Base-by-base conservation (phyloP, 2,113 vertebrate species). In the Notothenia coriiceps region DNA sequence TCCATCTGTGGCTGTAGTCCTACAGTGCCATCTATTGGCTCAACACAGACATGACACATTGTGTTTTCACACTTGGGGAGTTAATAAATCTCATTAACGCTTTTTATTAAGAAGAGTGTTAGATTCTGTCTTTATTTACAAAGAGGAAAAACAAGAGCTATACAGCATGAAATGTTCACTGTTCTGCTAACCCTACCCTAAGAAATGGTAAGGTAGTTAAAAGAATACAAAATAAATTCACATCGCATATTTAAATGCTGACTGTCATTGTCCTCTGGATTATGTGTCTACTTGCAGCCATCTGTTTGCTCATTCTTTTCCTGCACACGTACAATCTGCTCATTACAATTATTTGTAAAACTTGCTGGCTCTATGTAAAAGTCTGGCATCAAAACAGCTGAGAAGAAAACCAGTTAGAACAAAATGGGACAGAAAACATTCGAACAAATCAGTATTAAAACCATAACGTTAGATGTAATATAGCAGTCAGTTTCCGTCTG, bases 1-100 rank as follows among this genome's bases (percentile, higher is more conserved):
- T 57, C 22, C 20, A 65, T 63, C 35, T 73, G 65, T 68, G 76
- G 74, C 80, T 84, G 60, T 82, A 90, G 88, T 89, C 77, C 83
- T 71, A 60, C 17, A 92, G 91, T 87, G 83, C 94, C 60, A 91
- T 91, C 94, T 94, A 61, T 82, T 94, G 94, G 89, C 60, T 13
- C 73, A 56, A 6, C 35, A 67, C 13, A 29, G 75, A 60, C 46
- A 86, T 77, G 69, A 40, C 56, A 25, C n/a, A 15, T n/a, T n/a
- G 1, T 10, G 10, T 14, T 47, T 44, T 13, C 20, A 61, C 33
- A 67, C 20, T 1, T 8, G 7, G 47, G 2, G 35, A 15, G 11
- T 40, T 29, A 86, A 74, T 40, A 57, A 68, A 49, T 25, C 11
- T 57, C 51, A 68, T 46, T 2, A 56, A 82, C 1, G 54, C 20